Percentiles rank a stretch among this genome's conserved stretches.
These are phyloP conservation scores for Gallinago nigripennis DNA, from an alignment of 2,797 vertebrate species.

Conservation along the genomic window DNA sequence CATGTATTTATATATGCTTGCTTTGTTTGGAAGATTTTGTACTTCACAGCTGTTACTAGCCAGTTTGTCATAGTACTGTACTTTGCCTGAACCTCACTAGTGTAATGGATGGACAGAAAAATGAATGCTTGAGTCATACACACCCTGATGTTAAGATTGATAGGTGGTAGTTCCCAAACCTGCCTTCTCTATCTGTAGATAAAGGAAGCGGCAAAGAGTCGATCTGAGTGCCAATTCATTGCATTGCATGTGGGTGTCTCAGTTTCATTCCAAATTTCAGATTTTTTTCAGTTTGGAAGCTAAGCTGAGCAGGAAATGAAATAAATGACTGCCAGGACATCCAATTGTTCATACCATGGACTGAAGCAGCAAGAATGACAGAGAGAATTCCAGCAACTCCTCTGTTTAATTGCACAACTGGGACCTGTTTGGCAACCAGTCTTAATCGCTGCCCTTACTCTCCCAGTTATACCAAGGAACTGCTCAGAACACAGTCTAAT, in stretches of 20 bases:
- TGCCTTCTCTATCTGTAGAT: background rate
- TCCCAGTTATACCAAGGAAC: background rate
- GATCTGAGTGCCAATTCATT: background rate
- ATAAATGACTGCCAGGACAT: background rate
- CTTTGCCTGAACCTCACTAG: background rate
- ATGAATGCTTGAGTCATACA: background rate
- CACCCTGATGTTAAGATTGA: background rate
- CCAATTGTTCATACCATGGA: background rate
- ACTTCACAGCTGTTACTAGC: background rate
- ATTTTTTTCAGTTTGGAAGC: background rate
- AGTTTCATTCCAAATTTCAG: background rate
- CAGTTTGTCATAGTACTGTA: background rate
- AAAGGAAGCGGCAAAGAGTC: background rate
- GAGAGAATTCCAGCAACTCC: conserved; percentile 11
- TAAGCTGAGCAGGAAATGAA: conserved; percentile 26
- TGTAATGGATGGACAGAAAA: background rate
- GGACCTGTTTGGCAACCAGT: background rate
- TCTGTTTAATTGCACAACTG: background rate
- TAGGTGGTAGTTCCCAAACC: background rate
- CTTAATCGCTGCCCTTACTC: background rate
- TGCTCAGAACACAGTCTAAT: background rate
- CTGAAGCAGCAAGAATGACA: background rate
- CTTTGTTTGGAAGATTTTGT: background rate
- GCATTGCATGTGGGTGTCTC: background rate
- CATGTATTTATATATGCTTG: background rate